phyloP scores from a whole-genome alignment of 2,113 vertebrate genomes.

The Cynoglossus semilaevis region DNA sequence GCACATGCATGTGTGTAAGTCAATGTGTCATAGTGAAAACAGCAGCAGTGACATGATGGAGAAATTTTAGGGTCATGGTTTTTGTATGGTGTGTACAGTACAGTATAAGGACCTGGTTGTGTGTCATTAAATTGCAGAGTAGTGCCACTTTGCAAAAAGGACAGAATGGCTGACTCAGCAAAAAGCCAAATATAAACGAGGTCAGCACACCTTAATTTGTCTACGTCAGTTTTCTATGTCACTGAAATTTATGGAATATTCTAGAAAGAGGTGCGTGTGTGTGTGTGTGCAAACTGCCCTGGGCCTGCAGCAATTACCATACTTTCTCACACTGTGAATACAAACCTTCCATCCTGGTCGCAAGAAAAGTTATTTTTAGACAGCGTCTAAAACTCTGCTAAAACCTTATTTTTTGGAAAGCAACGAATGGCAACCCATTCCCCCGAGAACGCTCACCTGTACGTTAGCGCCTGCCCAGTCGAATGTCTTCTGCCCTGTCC shows the following conservation, averaged over 20 bases:
- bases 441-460: conserved; percentile 44
- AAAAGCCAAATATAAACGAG: conserved; percentile 18
- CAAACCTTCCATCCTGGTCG: background rate
- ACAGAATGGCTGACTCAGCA: conserved; percentile 12
- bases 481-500: conserved; percentile 68
- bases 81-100: no score
- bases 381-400: background rate
- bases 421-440: background rate
- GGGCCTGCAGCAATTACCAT: background rate
- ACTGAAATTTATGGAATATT: background rate
- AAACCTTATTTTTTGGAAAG: background rate
- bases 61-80: background rate
- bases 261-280: conserved; percentile 1
- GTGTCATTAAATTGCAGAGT: conserved; percentile 12
- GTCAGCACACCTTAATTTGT: conserved; percentile 9
- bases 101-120: background rate
- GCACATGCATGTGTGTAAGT: background rate
- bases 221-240: conserved; percentile 1
- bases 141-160: background rate
- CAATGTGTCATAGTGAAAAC: conserved; percentile 3
- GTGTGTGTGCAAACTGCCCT: background rate
- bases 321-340: background rate
- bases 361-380: background rate
- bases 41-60: background rate
- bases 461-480: conserved; percentile 56